Conservation (phyloP, 1,140 invertebrate genomes). For the Ceratosolen solmsi region DNA sequence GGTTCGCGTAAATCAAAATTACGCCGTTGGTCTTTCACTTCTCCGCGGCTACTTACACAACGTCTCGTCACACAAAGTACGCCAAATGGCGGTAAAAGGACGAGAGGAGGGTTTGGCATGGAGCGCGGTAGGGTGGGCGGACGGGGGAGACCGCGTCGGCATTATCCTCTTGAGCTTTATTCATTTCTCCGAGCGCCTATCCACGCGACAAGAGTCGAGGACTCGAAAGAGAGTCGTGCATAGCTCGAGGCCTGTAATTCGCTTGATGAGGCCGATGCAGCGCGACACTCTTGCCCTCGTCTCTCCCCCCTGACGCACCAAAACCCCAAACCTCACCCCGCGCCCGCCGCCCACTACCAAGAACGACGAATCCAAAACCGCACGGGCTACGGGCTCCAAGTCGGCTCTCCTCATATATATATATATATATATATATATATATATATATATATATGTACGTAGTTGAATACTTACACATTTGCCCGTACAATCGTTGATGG, state of each 20-base stretch:
- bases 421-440: background rate
- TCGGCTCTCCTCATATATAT: background rate
- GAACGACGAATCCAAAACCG: slow-evolving; percentile 47
- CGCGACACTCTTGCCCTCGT: slow-evolving; percentile 65
- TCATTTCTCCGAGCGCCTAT: slow-evolving; percentile 61
- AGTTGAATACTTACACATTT: background rate
- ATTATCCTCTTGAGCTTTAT: slow-evolving; percentile 20
- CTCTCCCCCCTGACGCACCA: slow-evolving; percentile 55
- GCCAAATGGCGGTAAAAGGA: too few relatives aligned
- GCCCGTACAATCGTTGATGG: slow-evolving; percentile 51
- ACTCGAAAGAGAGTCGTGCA: slow-evolving; percentile 28
- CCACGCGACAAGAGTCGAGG: slow-evolving; percentile 64
- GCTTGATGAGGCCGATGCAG: slow-evolving; percentile 67
- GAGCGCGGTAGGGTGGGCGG: too few relatives aligned
- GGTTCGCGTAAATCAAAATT: slow-evolving; percentile 23
- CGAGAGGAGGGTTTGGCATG: too few relatives aligned
- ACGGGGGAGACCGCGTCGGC: background rate
- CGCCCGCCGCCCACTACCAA: slow-evolving; percentile 15
- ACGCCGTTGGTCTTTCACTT: slow-evolving; percentile 23
- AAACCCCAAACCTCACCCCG: slow-evolving; percentile 57
- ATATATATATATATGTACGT: background rate
- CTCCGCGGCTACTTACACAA: background rate
- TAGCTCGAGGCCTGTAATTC: slow-evolving; percentile 65
- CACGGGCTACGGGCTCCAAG: background rate
- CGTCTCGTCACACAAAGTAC: background rate